Percentiles rank a stretch among this genome's conserved stretches.
phyloP scores from a whole-genome alignment of 2,888 invertebrate genomes.

The Tetramorium bicarinatum region DNA sequence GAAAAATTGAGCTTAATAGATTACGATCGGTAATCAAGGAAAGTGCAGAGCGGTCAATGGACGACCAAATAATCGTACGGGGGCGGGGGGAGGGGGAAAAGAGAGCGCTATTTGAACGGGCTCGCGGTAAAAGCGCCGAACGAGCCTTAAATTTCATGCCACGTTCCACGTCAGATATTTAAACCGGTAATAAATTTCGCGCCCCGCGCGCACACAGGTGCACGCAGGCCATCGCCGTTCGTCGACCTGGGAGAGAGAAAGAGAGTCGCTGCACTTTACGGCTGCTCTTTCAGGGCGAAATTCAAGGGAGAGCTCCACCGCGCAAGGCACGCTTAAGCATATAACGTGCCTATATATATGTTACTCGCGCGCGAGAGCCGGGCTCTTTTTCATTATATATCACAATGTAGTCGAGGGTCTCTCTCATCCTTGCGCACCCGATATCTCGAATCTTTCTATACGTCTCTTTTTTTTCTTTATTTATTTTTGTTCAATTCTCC shows the following conservation, averaged over 20 bases:
- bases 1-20: slow-evolving; percentile 53
- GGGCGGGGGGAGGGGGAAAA: not conserved
- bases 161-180: slow-evolving; percentile 55
- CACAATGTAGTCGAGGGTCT: slow-evolving; percentile 82
- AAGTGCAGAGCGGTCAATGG: slow-evolving; percentile 41
- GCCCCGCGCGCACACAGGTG: slow-evolving; percentile 42
- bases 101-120: slow-evolving; percentile 32
- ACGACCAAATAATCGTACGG: slow-evolving; percentile 47
- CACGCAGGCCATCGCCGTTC: slow-evolving; percentile 38
- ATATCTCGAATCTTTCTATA: slow-evolving; percentile 53
- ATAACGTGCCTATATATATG: slow-evolving; percentile 56
- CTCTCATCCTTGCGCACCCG: slow-evolving; percentile 52
- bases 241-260: slow-evolving; percentile 34
- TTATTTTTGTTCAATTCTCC: slow-evolving; percentile 37
- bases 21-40: slow-evolving; percentile 44
- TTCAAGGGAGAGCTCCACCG: slow-evolving; percentile 47
- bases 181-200: slow-evolving; percentile 60
- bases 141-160: slow-evolving; percentile 55
- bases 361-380: slow-evolving; percentile 63
- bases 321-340: slow-evolving; percentile 58
- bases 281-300: slow-evolving; percentile 51
- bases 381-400: slow-evolving; percentile 79
- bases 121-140: slow-evolving; percentile 54
- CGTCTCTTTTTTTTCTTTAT: slow-evolving; percentile 45
- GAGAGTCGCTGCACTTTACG: slow-evolving; percentile 53